Base-by-base conservation (phyloP, 2,113 vertebrate species). In the Zosterops lateralis region DNA sequence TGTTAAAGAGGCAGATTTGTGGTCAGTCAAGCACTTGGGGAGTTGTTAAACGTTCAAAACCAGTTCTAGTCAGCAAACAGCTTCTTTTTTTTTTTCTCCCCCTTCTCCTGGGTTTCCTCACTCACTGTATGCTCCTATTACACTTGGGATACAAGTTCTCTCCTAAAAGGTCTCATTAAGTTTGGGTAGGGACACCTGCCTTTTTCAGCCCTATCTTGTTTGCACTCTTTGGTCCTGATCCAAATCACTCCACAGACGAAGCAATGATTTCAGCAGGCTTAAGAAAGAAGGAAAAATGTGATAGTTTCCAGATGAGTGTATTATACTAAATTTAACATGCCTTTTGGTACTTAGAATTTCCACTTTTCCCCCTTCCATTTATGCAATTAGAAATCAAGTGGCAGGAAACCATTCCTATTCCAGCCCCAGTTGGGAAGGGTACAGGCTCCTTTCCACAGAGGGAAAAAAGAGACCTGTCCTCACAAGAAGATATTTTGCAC, bases 261-360 rank as follows among this genome's bases (percentile, higher is more conserved):
- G 95, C 67, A 91, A 95, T 66, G 90, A 94, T 95, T 91, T 87
- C 92, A 86, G 93, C 92, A 95, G 73, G 82, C 96, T 97, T 77
- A 64, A 86, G 96, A 87, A 92, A 95, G 90, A 75, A 95, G 91
- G 88, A 97, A 96, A 95, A 94, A 87, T 57, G 94, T 94, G 97
- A 98, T 98, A 19, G 92, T 94, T 98, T 98, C 98, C 98, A 98
- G 97, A 97, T 98, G 98, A 98, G 95, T 89, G 78, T 89, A 93
- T 96, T 97, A 90, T 53, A 96, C 96, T 95, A 93, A 97, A 96
- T 92, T 96, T 93, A 95, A 97, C 97, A 95, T 97, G 97, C 97
- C 95, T 97, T 96, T 94, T 67, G 79, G 96, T 96, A 84, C 96
- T 97, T 97, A 95, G 95, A 97, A 93, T 96, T 97, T 97, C 96